These are phyloP conservation scores for Heliconius cydno DNA, from an alignment of 2,888 invertebrate genomes.

Conservation along the genomic window DNA sequence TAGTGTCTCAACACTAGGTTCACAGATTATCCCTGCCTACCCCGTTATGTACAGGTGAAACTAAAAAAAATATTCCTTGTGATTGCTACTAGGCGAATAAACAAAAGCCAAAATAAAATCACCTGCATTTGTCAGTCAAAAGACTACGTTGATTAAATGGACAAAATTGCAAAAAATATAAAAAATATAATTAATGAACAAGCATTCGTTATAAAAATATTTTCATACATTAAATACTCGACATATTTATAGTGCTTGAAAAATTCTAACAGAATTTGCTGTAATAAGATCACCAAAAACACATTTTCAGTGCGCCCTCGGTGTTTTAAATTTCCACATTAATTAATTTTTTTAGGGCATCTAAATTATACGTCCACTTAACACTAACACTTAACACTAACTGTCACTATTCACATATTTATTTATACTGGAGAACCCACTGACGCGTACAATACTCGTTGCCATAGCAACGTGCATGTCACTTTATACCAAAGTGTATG, in stretches of 20 bases:
- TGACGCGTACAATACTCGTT: too few species aligned
- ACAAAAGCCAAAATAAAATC: too few species aligned
- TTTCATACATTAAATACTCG: conserved; percentile 10
- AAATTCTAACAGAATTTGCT: conserved; percentile 12
- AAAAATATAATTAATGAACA: background rate
- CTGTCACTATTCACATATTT: background rate
- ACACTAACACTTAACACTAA: too few species aligned
- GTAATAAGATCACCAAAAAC: conserved; percentile 5
- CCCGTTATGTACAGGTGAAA: background rate
- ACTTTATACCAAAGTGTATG: too few species aligned
- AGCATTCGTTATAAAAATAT: background rate
- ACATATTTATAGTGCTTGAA: background rate
- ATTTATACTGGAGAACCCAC: background rate
- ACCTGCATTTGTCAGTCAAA: too few species aligned
- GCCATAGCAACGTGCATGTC: too few species aligned
- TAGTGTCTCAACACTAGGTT: background rate
- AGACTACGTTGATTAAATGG: too few species aligned
- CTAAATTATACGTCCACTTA: background rate
- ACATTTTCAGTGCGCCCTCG: background rate
- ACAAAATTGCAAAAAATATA: too few species aligned
- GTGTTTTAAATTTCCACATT: background rate
- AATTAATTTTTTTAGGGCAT: conserved; percentile 3
- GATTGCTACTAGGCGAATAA: too few species aligned
- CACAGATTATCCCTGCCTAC: background rate
- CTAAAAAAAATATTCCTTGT: background rate